phyloP scores from a whole-genome alignment of 2,888 invertebrate species.

The Eurytoma adleriae region DNA sequence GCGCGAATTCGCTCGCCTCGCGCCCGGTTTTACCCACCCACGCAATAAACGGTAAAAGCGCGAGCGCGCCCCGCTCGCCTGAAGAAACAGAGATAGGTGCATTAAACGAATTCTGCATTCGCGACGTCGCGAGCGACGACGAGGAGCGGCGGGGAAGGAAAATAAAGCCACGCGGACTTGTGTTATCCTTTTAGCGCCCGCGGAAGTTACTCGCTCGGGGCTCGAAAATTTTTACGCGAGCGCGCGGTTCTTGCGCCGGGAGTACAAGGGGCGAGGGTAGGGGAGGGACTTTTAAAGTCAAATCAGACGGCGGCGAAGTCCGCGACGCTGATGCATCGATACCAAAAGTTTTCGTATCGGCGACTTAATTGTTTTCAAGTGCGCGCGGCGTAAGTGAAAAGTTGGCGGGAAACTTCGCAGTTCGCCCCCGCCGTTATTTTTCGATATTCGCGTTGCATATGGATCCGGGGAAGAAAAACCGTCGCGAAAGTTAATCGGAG shows the following conservation, averaged over 20 bases:
- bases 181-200: constrained; percentile 22
- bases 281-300: constrained; percentile 27
- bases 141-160: background rate
- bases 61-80: constrained; percentile 58
- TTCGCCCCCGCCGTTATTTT: too few species aligned
- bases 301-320: constrained; percentile 7
- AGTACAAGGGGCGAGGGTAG: too few species aligned
- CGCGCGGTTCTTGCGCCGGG: too few species aligned
- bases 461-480: too few species aligned
- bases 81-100: constrained; percentile 72
- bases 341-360: constrained; percentile 28
- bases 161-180: constrained; percentile 19
- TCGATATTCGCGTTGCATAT: too few species aligned
- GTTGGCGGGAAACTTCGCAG: too few species aligned
- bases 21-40: constrained; percentile 62
- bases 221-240: constrained; percentile 9
- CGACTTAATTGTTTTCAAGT: constrained; percentile 38
- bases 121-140: constrained; percentile 58
- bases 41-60: constrained; percentile 71
- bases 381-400: too few species aligned
- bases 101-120: constrained; percentile 70
- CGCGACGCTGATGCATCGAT: constrained; percentile 16
- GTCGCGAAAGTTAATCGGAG: too few species aligned
- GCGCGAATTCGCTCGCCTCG: constrained; percentile 43
- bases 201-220: background rate